These are phyloP conservation scores for Archips crataeganus DNA, from an alignment of 2,888 invertebrate species.

Conservation along the genomic window DNA sequence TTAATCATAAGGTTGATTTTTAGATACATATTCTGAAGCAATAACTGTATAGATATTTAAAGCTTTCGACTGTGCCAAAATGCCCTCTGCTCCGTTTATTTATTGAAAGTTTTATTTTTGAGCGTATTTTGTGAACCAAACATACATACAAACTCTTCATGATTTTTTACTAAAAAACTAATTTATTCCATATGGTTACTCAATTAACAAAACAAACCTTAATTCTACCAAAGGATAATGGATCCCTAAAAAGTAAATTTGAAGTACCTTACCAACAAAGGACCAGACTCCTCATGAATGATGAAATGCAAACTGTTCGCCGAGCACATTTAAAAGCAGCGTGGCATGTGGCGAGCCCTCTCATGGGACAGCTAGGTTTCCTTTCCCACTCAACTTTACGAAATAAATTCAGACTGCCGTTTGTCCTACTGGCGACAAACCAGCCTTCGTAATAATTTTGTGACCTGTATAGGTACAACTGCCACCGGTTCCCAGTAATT, in stretches of 20 bases:
- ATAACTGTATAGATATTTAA: too few relatives aligned
- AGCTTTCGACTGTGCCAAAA: too few relatives aligned
- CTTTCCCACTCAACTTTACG: neutral
- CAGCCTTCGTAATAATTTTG: slow-evolving; percentile 26
- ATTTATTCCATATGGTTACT: too few relatives aligned
- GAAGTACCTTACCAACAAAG: neutral
- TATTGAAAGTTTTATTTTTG: too few relatives aligned
- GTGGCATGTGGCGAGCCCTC: slow-evolving; percentile 8
- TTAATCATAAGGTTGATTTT: too few relatives aligned
- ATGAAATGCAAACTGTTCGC: slow-evolving; percentile 7
- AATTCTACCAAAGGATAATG: neutral
- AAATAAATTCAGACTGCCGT: slow-evolving; percentile 3
- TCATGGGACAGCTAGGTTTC: neutral
- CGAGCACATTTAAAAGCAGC: neutral
- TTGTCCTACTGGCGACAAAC: slow-evolving; percentile 1
- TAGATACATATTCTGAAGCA: too few relatives aligned
- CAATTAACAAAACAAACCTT: neutral
- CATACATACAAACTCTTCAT: too few relatives aligned
- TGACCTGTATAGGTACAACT: slow-evolving; percentile 5
- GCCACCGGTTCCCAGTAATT: slow-evolving; percentile 32
- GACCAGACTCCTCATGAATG: neutral
- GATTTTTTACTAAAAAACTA: too few relatives aligned
- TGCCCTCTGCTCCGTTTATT: too few relatives aligned
- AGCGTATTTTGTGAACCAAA: too few relatives aligned
- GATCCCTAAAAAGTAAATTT: neutral